Evolutionary conservation across 2,797 vertebrate species (phyloP).

Genomic region (Euphonia xanthogaster): DNA sequence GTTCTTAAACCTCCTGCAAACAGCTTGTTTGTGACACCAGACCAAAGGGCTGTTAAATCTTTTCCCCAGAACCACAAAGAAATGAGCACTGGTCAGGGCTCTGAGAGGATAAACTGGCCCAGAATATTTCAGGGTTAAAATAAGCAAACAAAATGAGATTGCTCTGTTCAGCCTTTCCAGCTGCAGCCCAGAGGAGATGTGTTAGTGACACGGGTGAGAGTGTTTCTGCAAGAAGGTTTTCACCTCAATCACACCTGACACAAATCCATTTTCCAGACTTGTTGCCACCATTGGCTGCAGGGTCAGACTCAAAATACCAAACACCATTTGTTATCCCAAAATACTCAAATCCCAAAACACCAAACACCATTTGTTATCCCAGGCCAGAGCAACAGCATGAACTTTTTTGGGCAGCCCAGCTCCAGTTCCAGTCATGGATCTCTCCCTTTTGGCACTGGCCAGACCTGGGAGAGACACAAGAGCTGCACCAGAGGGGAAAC

Average conservation of each 20-base stretch:
- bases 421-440: not conserved
- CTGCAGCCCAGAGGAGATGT: not conserved
- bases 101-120: not conserved
- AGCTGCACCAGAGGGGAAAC: not conserved
- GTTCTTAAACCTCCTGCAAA: not conserved
- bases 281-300: not conserved
- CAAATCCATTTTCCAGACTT: not conserved
- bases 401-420: not conserved
- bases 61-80: not conserved
- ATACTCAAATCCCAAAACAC: not conserved
- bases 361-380: not conserved
- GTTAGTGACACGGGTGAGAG: not conserved
- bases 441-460: not conserved
- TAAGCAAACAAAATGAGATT: not conserved
- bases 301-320: not conserved
- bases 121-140: not conserved
- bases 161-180: not conserved
- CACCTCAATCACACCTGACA: not conserved
- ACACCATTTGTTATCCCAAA: not conserved
- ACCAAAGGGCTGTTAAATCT: not conserved
- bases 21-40: not conserved
- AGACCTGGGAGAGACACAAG: not conserved
- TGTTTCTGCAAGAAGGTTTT: not conserved
- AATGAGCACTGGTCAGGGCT: not conserved
- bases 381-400: not conserved